Evolutionary conservation across 2,888 invertebrate genomes (phyloP), one percentile per base, ranked within the genome.

Genomic region (Camptogramma bilineatum): DNA sequence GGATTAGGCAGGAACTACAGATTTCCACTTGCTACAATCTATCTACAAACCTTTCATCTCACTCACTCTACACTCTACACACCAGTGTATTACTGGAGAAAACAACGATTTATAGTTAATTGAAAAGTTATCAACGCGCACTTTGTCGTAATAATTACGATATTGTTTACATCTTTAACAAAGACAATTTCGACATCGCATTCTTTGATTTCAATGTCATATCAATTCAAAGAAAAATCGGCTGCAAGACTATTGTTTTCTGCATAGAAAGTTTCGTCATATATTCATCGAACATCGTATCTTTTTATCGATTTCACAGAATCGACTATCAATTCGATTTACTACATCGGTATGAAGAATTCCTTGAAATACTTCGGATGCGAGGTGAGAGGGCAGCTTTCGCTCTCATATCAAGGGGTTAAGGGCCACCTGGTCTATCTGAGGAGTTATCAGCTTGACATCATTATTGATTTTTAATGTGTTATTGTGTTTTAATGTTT

Each of bases 291-390:
- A 64, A 68, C 53, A 48, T 55, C 52, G 53, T 65, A 67, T 65
- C 60, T 55, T 24, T 28, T 47, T 21, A 52, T 57, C 54, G 55
- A 28, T 52, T 46, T 46, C 21, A n/a, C 59, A 53, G 53, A 39
- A 46, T 52, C 28, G 28, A 8, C 58, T 10, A 13, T 13, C 34
- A 2, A 39, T 39, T 39, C 34, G 10, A 39, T 39, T 4, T 13
- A 28, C 5, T 24, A 39, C 10, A 39, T 39, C 34, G 34, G 13
- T 73, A 4, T 28, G 7, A 28, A 28, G 28, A 7, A 62, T 85
- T 86, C 85, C 64, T 24, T 79, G 83, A 84, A 87, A 66, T 66
- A 52, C 62, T 44, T 80, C 74, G 84, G 83, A 84, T 78, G 75
- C 62, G 75, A 75, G 80, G 80, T 81, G 78, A 66, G 66, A 68